Conservation (phyloP, 2,797 vertebrate genomes). For the Sternotherus odoratus region DNA sequence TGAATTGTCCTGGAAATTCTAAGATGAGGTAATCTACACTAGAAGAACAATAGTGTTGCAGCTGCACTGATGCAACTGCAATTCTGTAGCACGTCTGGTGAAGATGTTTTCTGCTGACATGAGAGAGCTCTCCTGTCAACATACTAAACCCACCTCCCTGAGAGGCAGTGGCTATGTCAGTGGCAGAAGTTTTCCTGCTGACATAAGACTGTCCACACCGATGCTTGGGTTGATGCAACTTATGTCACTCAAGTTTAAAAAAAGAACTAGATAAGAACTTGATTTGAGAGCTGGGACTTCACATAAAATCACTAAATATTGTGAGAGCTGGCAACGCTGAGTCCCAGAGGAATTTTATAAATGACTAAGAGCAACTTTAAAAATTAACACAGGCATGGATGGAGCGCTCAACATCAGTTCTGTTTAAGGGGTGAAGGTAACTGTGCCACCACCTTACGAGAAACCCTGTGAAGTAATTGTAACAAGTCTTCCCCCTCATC, state of each 20-base stretch:
- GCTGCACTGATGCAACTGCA: too few species aligned
- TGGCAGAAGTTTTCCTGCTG: too few species aligned
- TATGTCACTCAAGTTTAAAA: not conserved
- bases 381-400: not conserved
- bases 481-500: not conserved
- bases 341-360: not conserved
- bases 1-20: not conserved
- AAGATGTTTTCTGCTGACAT: not conserved
- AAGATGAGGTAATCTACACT: not conserved
- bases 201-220: not conserved
- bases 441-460: not conserved
- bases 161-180: not conserved
- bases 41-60: not conserved
- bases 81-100: not conserved
- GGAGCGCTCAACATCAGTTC: not conserved
- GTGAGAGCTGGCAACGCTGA: not conserved
- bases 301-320: rapidly evolving
- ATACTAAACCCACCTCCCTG: not conserved
- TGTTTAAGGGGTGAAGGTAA: not conserved
- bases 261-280: too few species aligned
- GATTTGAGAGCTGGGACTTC: not conserved
- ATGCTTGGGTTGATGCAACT: not conserved
- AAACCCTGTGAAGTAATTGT: not conserved
- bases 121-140: too few species aligned
- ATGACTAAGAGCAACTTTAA: not conserved